These are phyloP conservation scores for Pterophyllum scalare DNA, from an alignment of 2,113 vertebrate species.

Conservation along the genomic window DNA sequence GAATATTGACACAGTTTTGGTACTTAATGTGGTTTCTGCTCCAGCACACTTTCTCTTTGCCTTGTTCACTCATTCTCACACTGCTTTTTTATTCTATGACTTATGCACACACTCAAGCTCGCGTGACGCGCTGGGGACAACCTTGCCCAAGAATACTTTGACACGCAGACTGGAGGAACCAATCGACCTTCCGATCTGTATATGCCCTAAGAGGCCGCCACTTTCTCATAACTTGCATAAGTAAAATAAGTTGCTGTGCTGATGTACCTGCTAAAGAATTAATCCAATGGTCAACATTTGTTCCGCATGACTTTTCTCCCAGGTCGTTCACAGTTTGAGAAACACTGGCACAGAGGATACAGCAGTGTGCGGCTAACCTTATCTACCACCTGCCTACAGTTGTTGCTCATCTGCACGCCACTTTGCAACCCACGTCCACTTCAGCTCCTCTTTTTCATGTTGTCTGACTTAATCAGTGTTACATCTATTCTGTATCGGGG, in stretches of 20 bases:
- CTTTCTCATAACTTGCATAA: too few species aligned
- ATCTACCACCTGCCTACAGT: background rate
- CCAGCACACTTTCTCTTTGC: background rate
- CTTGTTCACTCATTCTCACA: background rate
- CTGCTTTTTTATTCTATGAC: background rate
- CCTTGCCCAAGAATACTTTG: background rate
- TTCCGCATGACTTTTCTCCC: too few species aligned
- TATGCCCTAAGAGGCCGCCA: too few species aligned
- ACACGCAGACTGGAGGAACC: background rate
- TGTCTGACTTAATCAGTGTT: background rate
- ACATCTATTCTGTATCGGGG: background rate
- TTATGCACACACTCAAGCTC: background rate
- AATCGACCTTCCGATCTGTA: background rate
- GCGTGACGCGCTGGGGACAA: background rate
- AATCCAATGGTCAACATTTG: too few species aligned
- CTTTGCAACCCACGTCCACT: background rate
- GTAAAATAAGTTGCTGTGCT: too few species aligned
- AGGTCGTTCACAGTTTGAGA: too few species aligned
- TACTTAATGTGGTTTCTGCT: background rate
- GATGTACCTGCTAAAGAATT: too few species aligned
- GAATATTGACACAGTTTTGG: background rate
- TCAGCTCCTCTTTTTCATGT: background rate
- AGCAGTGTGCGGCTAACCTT: background rate
- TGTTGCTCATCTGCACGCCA: background rate
- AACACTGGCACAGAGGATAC: background rate